phyloP scores from a whole-genome alignment of 2,113 vertebrate species.

The Elaphurus davidianus region DNA sequence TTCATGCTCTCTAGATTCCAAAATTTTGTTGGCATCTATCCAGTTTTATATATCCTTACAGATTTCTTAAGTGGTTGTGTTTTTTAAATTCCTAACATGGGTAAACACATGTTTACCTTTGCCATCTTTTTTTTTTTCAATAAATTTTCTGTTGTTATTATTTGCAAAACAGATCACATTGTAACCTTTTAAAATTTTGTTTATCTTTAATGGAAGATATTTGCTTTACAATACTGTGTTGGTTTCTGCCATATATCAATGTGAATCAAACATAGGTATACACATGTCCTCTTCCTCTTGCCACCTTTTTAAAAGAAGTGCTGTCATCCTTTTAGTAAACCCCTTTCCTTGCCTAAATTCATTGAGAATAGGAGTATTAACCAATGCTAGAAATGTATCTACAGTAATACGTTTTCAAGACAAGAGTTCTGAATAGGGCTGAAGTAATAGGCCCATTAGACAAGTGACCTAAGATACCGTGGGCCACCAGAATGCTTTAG shows the following conservation, averaged over 20 bases:
- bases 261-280: neutral
- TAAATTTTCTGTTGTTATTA: neutral
- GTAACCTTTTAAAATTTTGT: neutral
- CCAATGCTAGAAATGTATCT: neutral
- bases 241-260: neutral
- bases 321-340: neutral
- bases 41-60: neutral
- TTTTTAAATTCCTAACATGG: neutral
- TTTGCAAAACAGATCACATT: neutral
- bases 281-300: neutral
- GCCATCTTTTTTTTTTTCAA: neutral
- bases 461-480: neutral
- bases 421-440: neutral
- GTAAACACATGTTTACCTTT: neutral
- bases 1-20: neutral
- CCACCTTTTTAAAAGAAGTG: neutral
- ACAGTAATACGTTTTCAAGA: neutral
- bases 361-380: neutral
- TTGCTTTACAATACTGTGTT: neutral
- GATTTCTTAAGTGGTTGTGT: neutral
- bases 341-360: neutral
- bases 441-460: neutral
- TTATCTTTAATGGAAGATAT: neutral
- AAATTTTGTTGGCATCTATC: neutral
- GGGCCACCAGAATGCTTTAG: neutral